A percentile compares a stretch with the other conserved stretches of the same genome.
Conservation (phyloP, 1,140 invertebrate species). For the Calycopis cecrops region DNA sequence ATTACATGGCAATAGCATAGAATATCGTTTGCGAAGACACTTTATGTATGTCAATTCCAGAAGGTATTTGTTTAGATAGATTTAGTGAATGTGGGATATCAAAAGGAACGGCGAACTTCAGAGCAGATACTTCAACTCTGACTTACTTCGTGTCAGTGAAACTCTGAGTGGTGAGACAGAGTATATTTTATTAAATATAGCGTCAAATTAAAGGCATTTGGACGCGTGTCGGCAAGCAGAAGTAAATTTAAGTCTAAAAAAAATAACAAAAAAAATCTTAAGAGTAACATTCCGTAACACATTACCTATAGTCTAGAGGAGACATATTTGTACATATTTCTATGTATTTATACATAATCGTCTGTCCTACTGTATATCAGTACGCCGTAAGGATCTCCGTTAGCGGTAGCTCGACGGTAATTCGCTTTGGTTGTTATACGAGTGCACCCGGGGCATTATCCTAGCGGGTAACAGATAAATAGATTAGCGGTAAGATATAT, state of each 20-base stretch:
- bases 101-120: too few species aligned
- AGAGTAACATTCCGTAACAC: too few species aligned
- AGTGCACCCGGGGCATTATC: conserved; percentile 14
- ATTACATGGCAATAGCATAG: too few species aligned
- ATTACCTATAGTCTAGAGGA: neutral
- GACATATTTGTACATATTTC: conserved; percentile 6
- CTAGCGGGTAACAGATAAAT: conserved; percentile 18
- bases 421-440: conserved; percentile 15
- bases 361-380: neutral
- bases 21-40: too few species aligned
- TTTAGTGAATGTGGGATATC: neutral
- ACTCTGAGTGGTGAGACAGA: too few species aligned
- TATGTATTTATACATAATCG: neutral
- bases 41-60: neutral
- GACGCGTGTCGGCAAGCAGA: too few species aligned
- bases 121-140: too few species aligned
- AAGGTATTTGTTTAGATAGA: conserved; percentile 7
- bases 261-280: too few species aligned
- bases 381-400: neutral
- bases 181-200: too few species aligned
- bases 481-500: conserved; percentile 27
- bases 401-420: neutral
- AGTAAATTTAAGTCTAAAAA: too few species aligned
- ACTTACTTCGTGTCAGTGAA: too few species aligned
- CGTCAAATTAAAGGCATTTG: too few species aligned